phyloP scores from a whole-genome alignment of 1,140 invertebrate genomes.

The Capitella teleta region DNA sequence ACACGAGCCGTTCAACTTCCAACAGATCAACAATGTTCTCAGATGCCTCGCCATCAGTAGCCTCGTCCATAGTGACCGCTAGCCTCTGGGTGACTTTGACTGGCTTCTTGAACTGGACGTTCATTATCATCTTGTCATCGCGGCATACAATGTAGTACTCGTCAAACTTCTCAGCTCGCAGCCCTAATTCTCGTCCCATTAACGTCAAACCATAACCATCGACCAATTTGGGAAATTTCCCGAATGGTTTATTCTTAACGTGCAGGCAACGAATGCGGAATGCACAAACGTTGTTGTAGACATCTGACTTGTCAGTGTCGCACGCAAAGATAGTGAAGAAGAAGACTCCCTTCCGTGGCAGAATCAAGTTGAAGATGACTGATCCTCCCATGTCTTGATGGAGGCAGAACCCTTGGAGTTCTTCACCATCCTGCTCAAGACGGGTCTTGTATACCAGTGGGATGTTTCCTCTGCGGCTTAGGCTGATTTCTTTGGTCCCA shows the following conservation, averaged over 20 bases:
- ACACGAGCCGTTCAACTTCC: neutral
- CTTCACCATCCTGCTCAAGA: neutral
- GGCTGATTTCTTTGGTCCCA: neutral
- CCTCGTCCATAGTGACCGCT: neutral
- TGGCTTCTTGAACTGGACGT: neutral
- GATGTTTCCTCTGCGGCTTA: neutral
- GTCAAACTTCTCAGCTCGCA: neutral
- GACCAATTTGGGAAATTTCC: slow-evolving; percentile 1
- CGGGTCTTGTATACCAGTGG: neutral
- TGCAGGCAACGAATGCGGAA: slow-evolving; percentile 1
- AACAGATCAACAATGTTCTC: too few relatives aligned
- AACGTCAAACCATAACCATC: slow-evolving; percentile 4
- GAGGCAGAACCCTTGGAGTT: slow-evolving; percentile 1
- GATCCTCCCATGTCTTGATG: neutral
- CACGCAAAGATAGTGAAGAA: slow-evolving; percentile 6
- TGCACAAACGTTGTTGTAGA: slow-evolving; percentile 2
- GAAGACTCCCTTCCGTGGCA: neutral
- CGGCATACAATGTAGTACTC: slow-evolving; percentile 1
- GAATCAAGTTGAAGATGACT: neutral
- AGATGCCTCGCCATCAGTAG: neutral
- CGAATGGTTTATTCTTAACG: slow-evolving; percentile 1
- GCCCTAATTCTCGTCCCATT: neutral
- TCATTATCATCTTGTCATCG: slow-evolving; percentile 4
- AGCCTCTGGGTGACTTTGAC: slow-evolving; percentile 3
- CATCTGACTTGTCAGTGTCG: neutral